Base-by-base conservation (phyloP, 2,888 invertebrate species). In the Platycheirus albimanus region DNA sequence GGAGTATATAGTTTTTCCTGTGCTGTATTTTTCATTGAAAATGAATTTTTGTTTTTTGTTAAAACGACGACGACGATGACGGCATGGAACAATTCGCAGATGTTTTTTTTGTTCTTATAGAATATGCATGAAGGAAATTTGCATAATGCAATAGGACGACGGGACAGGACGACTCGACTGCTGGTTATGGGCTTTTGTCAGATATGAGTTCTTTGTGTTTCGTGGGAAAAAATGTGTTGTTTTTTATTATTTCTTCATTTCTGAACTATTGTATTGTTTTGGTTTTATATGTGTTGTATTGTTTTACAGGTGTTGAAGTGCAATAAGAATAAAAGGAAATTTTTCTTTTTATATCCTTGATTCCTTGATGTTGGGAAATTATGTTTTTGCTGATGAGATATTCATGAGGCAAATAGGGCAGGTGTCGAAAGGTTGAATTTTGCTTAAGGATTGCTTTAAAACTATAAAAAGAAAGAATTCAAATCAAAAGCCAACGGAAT, bases 61-160 rank as follows among this genome's bases (percentile, higher is more conserved):
- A 38, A 70, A 58, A 36, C 45, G 13, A 33, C 30, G 36, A n/a
- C n/a, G n/a, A n/a, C n/a, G n/a, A n/a, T n/a, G 15, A 15, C 51
- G 43, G 19, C 24, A 47, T 24, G 66, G 38, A 47, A 63, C 52
- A 38, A 54, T 54, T 63, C 69, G 54, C 77, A 77, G 77, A 47
- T 77, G 77, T 66, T 56, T 66, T 56, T n/a, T 43, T 64, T 33
- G 19, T 56, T 30, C 56, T 69, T 49, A 56, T 77, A 56, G 56
- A 64, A 76, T 76, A 69, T 70, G 61, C 41, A 77, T 63, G 54
- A 69, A 30, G 64, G 19, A 52, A 45, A 64, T 70, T 70, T 77
- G 47, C 69, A 77, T 75, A 77, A 77, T 77, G 69, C 77, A 77
- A 24, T 24, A 41, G 49, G 20, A 13, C 11, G 11, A 28, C n/a